Evolutionary conservation across 2,888 invertebrate species (phyloP).

Genomic region (Hermaeophaga mercurialis): DNA sequence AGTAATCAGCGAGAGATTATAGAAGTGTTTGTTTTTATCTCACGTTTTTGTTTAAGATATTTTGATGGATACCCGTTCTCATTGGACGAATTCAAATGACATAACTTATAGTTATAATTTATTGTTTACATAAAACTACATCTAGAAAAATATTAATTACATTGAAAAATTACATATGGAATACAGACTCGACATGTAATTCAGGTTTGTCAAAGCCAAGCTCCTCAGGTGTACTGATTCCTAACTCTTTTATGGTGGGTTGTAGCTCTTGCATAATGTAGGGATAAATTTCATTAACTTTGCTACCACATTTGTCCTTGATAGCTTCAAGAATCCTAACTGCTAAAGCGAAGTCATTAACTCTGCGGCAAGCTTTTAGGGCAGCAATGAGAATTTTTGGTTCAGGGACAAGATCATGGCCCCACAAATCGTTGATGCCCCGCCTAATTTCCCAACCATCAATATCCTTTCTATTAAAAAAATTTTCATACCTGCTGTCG

Average conservation of each 20-base stretch:
- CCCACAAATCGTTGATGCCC: slow-evolving; percentile 86
- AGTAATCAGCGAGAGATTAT: too few relatives aligned
- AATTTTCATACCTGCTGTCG: slow-evolving; percentile 79
- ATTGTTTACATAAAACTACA: background rate
- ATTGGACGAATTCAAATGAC: too few relatives aligned
- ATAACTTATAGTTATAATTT: too few relatives aligned
- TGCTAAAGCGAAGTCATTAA: slow-evolving; percentile 93
- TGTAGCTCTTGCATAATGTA: slow-evolving; percentile 88
- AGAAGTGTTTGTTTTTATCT: too few relatives aligned
- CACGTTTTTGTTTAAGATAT: background rate
- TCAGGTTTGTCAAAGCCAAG: slow-evolving; percentile 98
- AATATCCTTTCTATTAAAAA: slow-evolving; percentile 84
- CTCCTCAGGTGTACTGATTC: slow-evolving; percentile 92
- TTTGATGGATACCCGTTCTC: too few relatives aligned
- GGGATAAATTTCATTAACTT: slow-evolving; percentile 80
- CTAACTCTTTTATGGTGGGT: slow-evolving; percentile 91
- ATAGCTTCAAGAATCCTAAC: slow-evolving; percentile 91
- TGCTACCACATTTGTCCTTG: slow-evolving; percentile 83
- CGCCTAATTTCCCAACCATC: slow-evolving; percentile 95
- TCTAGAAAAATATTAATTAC: background rate
- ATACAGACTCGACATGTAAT: slow-evolving; percentile 78
- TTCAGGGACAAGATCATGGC: slow-evolving; percentile 92
- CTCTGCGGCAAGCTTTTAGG: slow-evolving; percentile 86
- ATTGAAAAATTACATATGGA: slow-evolving; percentile 68
- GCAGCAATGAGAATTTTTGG: slow-evolving; percentile 87